phyloP scores from a whole-genome alignment of 2,113 vertebrate species.

The Cheilinus undulatus region DNA sequence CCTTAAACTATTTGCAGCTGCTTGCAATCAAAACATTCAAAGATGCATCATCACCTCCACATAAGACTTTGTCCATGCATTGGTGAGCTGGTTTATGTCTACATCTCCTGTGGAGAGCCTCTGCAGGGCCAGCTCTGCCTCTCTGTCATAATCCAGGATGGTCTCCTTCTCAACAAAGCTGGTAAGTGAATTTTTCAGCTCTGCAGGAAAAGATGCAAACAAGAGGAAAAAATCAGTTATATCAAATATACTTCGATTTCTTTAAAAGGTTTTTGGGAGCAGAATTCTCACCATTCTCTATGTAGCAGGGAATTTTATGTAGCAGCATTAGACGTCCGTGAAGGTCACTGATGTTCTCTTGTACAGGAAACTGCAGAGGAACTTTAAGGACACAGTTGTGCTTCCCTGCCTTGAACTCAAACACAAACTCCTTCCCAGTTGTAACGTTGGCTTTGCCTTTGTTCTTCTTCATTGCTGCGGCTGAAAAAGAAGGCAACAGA shows the following conservation, averaged over 20 bases:
- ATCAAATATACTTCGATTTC: background rate
- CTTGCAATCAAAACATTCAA: background rate
- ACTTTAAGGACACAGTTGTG: slow-evolving; percentile 88
- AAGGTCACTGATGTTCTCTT: slow-evolving; percentile 89
- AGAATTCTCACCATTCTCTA: slow-evolving; percentile 88
- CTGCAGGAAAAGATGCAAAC: slow-evolving; percentile 70
- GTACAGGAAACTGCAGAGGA: slow-evolving; percentile 90
- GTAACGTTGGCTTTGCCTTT: slow-evolving; percentile 81
- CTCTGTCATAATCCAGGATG: slow-evolving; percentile 87
- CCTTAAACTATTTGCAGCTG: background rate
- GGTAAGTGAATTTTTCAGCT: slow-evolving; percentile 88
- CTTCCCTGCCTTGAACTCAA: slow-evolving; percentile 88
- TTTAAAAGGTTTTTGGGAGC: background rate
- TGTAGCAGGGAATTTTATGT: slow-evolving; percentile 92
- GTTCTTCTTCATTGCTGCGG: slow-evolving; percentile 87
- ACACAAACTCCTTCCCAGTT: slow-evolving; percentile 90
- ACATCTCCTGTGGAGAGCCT: slow-evolving; percentile 86
- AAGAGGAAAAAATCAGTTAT: background rate
- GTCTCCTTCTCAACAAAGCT: slow-evolving; percentile 90
- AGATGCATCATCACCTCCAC: slow-evolving; percentile 84
- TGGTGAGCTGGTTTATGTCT: slow-evolving; percentile 88
- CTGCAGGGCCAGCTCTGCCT: slow-evolving; percentile 90
- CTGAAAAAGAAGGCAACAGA: slow-evolving; percentile 32
- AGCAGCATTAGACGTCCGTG: slow-evolving; percentile 92
- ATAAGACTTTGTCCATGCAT: slow-evolving; percentile 91